Evolutionary conservation across 1,140 invertebrate genomes (phyloP).

Genomic region (Drosophila athabasca): DNA sequence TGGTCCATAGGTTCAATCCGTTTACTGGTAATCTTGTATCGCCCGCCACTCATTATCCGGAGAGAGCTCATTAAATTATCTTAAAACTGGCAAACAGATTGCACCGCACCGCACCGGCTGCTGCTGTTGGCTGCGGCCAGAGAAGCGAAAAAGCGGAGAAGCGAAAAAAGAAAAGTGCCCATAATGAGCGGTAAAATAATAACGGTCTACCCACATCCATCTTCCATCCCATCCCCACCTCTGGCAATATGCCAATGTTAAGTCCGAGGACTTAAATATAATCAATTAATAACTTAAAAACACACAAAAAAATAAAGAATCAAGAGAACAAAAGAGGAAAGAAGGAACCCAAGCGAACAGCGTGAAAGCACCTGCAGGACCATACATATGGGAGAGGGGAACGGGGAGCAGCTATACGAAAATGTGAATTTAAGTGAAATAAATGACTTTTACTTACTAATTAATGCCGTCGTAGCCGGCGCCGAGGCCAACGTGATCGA

Average conservation of each 20-base stretch:
- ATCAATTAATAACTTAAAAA: slow-evolving; percentile 80
- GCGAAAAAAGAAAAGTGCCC: slow-evolving; percentile 31
- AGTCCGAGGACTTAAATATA: slow-evolving; percentile 70
- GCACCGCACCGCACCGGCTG: neutral
- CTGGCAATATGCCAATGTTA: slow-evolving; percentile 75
- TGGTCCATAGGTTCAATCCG: slow-evolving; percentile 10
- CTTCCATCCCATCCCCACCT: neutral
- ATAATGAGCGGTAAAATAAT: slow-evolving; percentile 71
- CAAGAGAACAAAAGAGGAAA: slow-evolving; percentile 2
- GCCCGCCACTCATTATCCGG: neutral
- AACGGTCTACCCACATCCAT: slow-evolving; percentile 36
- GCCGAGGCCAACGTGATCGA: slow-evolving; percentile 94
- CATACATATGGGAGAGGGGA: neutral
- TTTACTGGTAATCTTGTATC: slow-evolving; percentile 22
- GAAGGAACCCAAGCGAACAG: neutral
- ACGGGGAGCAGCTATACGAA: slow-evolving; percentile 7
- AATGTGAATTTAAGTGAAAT: slow-evolving; percentile 80
- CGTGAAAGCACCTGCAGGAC: slow-evolving; percentile 50
- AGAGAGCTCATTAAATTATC: slow-evolving; percentile 33
- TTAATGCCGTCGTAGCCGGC: slow-evolving; percentile 96
- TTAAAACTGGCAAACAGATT: slow-evolving; percentile 37
- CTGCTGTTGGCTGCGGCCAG: neutral
- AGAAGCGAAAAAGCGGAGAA: neutral
- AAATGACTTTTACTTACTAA: slow-evolving; percentile 89
- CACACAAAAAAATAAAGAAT: neutral